Evolutionary conservation across 92 coral and sea anemone species (phyloP).

Genomic region (Paragorgia papillata): DNA sequence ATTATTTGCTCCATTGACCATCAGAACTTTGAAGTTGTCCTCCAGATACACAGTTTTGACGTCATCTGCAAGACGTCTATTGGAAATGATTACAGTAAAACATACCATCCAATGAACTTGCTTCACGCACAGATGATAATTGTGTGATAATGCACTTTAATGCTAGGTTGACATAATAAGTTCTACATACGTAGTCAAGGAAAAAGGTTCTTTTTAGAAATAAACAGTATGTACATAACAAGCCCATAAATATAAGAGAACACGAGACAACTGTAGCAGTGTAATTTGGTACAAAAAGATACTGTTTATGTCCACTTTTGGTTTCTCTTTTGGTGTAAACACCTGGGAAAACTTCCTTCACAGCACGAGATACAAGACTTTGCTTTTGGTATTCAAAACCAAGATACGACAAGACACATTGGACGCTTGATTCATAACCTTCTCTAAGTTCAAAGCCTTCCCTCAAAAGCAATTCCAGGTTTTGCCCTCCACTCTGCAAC

Average conservation of each 20-base stretch:
- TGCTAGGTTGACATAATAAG: background rate
- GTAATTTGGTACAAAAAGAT: conserved; percentile 21
- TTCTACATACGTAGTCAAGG: background rate
- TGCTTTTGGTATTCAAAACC: conserved; percentile 23
- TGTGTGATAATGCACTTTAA: background rate
- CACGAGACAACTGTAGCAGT: background rate
- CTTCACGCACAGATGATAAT: background rate
- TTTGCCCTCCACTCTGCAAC: conserved; percentile 16
- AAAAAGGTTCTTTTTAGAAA: background rate
- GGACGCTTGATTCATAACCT: conserved; percentile 23
- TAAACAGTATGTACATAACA: background rate
- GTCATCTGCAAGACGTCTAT: too few relatives aligned
- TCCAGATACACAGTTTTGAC: too few relatives aligned
- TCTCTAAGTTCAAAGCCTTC: conserved; percentile 25
- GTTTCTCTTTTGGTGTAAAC: conserved; percentile 30
- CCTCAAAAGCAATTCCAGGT: conserved; percentile 23
- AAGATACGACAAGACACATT: conserved; percentile 35
- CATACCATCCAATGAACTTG: too few relatives aligned
- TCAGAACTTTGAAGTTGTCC: too few relatives aligned
- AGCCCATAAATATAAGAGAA: background rate
- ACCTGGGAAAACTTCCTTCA: conserved; percentile 47
- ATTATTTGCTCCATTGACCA: too few relatives aligned
- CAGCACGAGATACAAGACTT: conserved; percentile 43
- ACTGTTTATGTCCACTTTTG: conserved; percentile 43
- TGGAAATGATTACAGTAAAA: too few relatives aligned